phyloP scores from a whole-genome alignment of 2,113 vertebrate species.

The Pteruthius melanotis region DNA sequence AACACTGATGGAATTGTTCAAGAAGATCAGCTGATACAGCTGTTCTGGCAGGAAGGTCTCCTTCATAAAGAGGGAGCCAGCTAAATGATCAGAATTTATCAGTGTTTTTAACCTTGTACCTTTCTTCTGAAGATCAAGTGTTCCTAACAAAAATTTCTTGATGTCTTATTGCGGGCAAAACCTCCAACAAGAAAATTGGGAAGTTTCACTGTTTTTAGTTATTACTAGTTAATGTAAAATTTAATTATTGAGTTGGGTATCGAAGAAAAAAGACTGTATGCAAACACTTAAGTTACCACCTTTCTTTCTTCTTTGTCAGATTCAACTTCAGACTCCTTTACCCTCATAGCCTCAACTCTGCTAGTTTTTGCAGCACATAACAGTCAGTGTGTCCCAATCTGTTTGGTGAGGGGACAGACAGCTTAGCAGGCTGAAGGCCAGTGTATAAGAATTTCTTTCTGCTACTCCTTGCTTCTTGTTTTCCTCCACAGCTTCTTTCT shows the following conservation, averaged over 20 bases:
- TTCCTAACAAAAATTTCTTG: neutral
- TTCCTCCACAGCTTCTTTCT: neutral
- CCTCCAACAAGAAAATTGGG: neutral
- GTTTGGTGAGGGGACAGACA: neutral
- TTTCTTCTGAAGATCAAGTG: neutral
- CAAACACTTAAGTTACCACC: neutral
- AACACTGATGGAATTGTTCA: neutral
- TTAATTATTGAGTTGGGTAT: neutral
- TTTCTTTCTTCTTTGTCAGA: neutral
- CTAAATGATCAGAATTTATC: neutral
- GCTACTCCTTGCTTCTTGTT: neutral
- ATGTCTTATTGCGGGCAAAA: neutral
- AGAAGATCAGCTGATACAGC: neutral
- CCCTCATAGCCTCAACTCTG: neutral
- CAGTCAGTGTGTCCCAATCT: neutral
- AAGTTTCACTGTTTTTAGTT: neutral
- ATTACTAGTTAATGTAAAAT: neutral
- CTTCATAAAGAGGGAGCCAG: neutral
- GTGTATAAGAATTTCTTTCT: neutral
- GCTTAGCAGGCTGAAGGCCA: neutral
- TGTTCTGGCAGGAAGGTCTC: neutral
- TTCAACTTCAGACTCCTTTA: neutral
- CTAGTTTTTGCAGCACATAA: rapidly evolving
- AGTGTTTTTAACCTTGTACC: neutral
- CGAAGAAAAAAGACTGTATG: neutral